Evolutionary conservation across 37 sponge, comb jelly and placozoan species (phyloP).

Genomic region (Tethya wilhelma): DNA sequence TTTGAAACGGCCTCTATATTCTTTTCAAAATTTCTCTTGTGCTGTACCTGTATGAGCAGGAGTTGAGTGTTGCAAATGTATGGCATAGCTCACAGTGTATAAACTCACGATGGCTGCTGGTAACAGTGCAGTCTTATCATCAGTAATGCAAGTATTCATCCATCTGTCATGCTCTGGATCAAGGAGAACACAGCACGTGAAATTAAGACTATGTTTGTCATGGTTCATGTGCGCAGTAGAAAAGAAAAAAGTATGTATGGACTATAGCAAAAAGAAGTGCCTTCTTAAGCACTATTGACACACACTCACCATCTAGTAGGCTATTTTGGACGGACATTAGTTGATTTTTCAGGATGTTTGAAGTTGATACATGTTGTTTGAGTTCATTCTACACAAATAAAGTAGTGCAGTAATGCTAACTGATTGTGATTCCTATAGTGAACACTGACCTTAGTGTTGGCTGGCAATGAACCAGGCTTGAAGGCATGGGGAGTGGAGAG

Average conservation of each 20-base stretch:
- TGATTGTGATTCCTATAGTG: neutral
- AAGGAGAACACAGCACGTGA: too few relatives aligned
- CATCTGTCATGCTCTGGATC: neutral
- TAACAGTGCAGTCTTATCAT: neutral
- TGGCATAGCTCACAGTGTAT: too few relatives aligned
- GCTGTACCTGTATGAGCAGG: neutral
- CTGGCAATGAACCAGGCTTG: neutral
- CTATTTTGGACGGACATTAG: slow-evolving; percentile 57
- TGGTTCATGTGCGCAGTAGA: neutral
- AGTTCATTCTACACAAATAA: slow-evolving; percentile 7
- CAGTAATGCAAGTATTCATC: neutral
- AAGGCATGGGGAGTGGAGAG: neutral
- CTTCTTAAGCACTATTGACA: neutral
- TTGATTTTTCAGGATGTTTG: slow-evolving; percentile 32
- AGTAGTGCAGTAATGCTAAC: neutral
- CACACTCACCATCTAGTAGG: slow-evolving; percentile 55
- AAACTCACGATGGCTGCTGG: slow-evolving; percentile 8
- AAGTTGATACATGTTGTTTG: slow-evolving; percentile 11
- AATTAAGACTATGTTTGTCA: neutral
- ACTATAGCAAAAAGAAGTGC: neutral
- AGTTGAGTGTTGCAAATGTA: too few relatives aligned
- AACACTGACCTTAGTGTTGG: slow-evolving; percentile 9
- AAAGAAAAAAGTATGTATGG: neutral
- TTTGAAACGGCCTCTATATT: slow-evolving; percentile 47
- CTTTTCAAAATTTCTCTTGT: slow-evolving; percentile 36